Base-by-base conservation (phyloP, 2,888 invertebrate genomes). In the Trachelus iudaicus region DNA sequence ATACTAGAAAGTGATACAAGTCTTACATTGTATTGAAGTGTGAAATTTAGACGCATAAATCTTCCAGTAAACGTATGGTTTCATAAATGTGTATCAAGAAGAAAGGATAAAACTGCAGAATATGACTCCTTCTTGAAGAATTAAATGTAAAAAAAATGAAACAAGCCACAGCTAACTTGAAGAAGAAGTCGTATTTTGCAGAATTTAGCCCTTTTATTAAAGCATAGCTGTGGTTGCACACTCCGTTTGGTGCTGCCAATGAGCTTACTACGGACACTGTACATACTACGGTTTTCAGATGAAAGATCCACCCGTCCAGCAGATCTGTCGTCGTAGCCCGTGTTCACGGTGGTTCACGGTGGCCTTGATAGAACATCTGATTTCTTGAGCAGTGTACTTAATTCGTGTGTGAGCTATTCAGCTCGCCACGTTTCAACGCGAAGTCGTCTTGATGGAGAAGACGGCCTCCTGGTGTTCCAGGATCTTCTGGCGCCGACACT, bases 311-410 rank as follows among this genome's bases (percentile, higher is more conserved):
- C 56, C 56, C 56, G 56, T 56, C 9, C 56, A 9, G 23, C 56
- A 56, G 56, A 56, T 9, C 56, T 56, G 56, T 56, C 56, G 56
- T 56, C 56, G 56, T 56, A 75, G 56, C 75, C 74, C 37, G 76
- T 77, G 35, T 77, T 75, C 56, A 73, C 75, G 76, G 85, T 82
- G 83, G 82, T 77, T 75, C 56, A 73, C 75, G 76, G 85, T 82
- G 83, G 82, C 85, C 86, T 85, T 85, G 86, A 79, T 82, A 80
- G 75, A 33, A 71, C 71, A 71, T 71, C 31, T 71, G 71, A 71
- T 71, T 71, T 34, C 33, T 71, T 12, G 71, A 71, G 13, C 76
- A 77, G 85, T 84, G 85, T 86, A 86, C 86, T 86, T 86, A 86
- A 85, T 86, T 81, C 56, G 56, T 56, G 56, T 15, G 56, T 56